Conservation (phyloP, 2,113 vertebrate genomes). For the Trichomycterus rosablanca region DNA sequence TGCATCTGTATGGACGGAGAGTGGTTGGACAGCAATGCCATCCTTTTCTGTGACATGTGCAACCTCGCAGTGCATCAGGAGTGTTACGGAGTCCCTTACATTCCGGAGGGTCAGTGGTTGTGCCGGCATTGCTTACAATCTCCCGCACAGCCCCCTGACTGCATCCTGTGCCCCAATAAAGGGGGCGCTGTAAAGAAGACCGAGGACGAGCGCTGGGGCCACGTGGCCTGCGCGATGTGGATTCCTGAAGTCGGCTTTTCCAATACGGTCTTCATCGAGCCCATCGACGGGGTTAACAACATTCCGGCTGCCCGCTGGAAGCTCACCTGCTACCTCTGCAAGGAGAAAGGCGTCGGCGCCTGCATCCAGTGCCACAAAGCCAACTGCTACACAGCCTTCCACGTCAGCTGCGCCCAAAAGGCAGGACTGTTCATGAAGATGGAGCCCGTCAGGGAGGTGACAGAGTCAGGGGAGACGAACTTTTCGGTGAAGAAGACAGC, state of each 20-base stretch:
- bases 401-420: constrained; percentile 92
- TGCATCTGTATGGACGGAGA: constrained; percentile 95
- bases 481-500: constrained; percentile 95
- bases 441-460: constrained; percentile 85
- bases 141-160: constrained; percentile 78
- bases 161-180: constrained; percentile 91
- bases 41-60: constrained; percentile 96
- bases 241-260: constrained; percentile 97
- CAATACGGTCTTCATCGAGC: constrained; percentile 94
- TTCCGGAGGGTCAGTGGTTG: constrained; percentile 96
- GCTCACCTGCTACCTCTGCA: constrained; percentile 98
- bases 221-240: constrained; percentile 96
- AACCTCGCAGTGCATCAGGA: constrained; percentile 96
- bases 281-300: constrained; percentile 90
- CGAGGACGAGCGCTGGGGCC: constrained; percentile 93
- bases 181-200: constrained; percentile 96
- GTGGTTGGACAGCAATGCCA: constrained; percentile 91
- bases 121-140: constrained; percentile 93
- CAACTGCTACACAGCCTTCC: constrained; percentile 97
- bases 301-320: constrained; percentile 96
- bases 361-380: constrained; percentile 99
- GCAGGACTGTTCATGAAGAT: constrained; percentile 96
- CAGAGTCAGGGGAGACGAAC: constrained; percentile 64
- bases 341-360: constrained; percentile 91
- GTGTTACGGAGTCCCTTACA: constrained; percentile 97